Evolutionary conservation across 2,797 vertebrate species (phyloP).

Genomic region (Sebastes trivittatus): DNA sequence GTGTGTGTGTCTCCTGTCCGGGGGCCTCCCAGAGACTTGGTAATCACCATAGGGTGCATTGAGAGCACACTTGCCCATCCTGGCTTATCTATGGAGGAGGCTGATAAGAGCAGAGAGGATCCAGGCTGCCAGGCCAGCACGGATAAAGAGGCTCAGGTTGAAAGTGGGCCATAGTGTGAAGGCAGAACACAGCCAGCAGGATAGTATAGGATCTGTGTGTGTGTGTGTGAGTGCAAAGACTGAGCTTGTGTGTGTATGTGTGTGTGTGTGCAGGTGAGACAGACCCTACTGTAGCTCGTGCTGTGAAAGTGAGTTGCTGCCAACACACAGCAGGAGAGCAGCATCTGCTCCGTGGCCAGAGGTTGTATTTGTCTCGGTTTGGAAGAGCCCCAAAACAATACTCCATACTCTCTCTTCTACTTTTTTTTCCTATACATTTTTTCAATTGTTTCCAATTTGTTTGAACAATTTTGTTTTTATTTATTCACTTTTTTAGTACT

Average conservation of each 20-base stretch:
- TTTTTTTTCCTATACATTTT: neutral
- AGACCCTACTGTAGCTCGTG: neutral
- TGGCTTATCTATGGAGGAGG: conserved; percentile 73
- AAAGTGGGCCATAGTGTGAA: conserved; percentile 62
- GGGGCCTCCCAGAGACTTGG: conserved; percentile 41
- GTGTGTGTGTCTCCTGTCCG: conserved; percentile 17
- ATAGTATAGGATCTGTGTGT: conserved; percentile 31
- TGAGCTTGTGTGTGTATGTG: conserved; percentile 12
- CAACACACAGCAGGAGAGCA: conserved; percentile 3
- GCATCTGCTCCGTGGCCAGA: conserved; percentile 3
- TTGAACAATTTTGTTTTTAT: neutral
- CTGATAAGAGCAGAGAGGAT: conserved; percentile 73
- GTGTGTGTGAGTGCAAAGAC: neutral
- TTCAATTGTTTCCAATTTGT: neutral
- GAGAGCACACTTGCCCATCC: conserved; percentile 57
- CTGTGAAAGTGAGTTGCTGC: conserved; percentile 6
- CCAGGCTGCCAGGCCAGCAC: conserved; percentile 68
- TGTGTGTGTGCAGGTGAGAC: conserved; percentile 27
- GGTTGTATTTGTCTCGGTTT: neutral
- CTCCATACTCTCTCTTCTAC: neutral
- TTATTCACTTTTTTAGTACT: neutral
- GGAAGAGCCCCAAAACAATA: neutral
- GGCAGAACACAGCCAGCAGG: conserved; percentile 63
- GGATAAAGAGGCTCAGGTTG: conserved; percentile 74
- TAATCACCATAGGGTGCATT: conserved; percentile 58